These are phyloP conservation scores for Pica pica DNA, from an alignment of 2,113 vertebrate genomes.

Conservation along the genomic window DNA sequence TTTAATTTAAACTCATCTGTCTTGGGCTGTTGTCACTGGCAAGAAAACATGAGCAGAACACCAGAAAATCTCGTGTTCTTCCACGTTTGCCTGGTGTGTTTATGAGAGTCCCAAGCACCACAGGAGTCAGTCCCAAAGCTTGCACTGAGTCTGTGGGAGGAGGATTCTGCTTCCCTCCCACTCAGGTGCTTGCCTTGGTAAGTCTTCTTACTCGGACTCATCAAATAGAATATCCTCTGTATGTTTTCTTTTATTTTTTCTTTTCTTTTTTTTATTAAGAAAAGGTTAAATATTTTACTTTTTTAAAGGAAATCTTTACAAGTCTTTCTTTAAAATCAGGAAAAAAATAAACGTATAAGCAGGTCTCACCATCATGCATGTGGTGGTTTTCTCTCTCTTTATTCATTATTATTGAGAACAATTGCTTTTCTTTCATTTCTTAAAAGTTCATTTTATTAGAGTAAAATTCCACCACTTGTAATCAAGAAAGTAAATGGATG, in stretches of 20 bases:
- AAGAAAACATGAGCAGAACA: background rate
- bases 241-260: background rate
- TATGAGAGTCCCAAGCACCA: background rate
- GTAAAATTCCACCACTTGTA: background rate
- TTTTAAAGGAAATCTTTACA: background rate
- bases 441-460: background rate
- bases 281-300: background rate
- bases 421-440: background rate
- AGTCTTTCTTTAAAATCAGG: background rate
- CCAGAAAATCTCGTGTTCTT: background rate
- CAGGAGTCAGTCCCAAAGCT: background rate
- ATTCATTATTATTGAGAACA: background rate
- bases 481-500: background rate
- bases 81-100: background rate
- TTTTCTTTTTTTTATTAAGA: background rate
- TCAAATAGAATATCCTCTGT: background rate
- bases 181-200: background rate
- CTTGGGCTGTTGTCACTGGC: background rate
- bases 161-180: background rate
- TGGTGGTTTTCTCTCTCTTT: background rate
- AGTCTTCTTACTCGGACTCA: background rate
- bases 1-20: background rate
- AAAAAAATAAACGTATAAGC: background rate
- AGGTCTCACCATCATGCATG: background rate
- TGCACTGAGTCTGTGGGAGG: background rate